Percentiles rank a stretch among this genome's conserved stretches.
Evolutionary conservation across 2,113 vertebrate species (phyloP).

Genomic region (Aleadryas rufinucha): DNA sequence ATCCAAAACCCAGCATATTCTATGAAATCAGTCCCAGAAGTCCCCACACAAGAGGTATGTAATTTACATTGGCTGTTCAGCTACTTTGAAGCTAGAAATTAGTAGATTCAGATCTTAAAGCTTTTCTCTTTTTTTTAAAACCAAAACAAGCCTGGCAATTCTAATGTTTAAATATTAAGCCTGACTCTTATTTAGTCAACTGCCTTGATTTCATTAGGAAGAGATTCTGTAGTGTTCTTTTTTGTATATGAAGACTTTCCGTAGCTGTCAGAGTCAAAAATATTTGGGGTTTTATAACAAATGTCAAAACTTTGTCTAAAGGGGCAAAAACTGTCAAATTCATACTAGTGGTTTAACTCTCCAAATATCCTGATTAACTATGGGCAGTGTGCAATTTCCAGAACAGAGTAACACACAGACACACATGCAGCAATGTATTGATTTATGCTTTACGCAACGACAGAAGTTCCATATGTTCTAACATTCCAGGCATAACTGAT

Average conservation of each 20-base stretch:
- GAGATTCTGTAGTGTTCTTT: not conserved
- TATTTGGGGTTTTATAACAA: not conserved
- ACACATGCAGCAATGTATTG: not conserved
- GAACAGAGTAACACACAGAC: not conserved
- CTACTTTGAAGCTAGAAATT: not conserved
- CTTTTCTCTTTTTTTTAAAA: too few species aligned
- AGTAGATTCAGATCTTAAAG: not conserved
- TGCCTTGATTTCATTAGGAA: not conserved
- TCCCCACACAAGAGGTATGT: not conserved
- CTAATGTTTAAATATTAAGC: not conserved
- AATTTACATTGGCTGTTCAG: not conserved
- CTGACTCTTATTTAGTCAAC: not conserved
- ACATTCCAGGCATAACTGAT: not conserved
- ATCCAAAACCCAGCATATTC: not conserved
- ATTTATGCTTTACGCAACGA: not conserved
- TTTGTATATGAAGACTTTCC: not conserved
- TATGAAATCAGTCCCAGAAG: not conserved
- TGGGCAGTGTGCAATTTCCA: not conserved
- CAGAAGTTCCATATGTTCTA: not conserved
- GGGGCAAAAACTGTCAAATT: not conserved
- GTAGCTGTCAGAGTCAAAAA: not conserved
- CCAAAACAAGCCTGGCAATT: not conserved
- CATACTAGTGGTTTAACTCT: not conserved
- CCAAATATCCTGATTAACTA: not conserved
- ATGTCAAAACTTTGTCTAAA: not conserved